Conservation (phyloP, 2,797 vertebrate species). For the Crypturellus tataupa region DNA sequence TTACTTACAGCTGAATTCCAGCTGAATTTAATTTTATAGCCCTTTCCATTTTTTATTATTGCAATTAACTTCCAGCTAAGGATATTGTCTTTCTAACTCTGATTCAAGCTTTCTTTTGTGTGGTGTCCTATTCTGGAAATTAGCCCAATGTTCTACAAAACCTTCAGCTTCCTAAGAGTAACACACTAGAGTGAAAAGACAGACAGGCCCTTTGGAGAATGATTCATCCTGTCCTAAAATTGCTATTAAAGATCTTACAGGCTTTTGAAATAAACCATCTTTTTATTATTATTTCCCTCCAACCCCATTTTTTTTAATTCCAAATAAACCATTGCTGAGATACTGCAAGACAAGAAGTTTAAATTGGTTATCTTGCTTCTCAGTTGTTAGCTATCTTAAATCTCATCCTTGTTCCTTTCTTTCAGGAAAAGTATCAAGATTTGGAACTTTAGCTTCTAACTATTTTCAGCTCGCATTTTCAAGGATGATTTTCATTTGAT, state of each 20-base stretch:
- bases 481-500: not conserved
- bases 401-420: not conserved
- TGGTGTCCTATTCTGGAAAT: not conserved
- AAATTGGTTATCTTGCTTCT: not conserved
- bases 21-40: not conserved
- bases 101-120: not conserved
- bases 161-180: not conserved
- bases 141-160: not conserved
- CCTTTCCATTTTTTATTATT: not conserved
- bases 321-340: not conserved
- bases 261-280: not conserved
- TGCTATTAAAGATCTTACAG: not conserved
- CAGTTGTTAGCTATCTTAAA: not conserved
- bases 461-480: not conserved
- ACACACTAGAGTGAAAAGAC: not conserved
- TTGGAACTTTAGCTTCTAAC: not conserved
- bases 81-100: not conserved
- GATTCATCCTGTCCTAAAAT: not conserved
- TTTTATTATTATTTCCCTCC: not conserved
- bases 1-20: not conserved
- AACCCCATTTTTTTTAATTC: too few species aligned
- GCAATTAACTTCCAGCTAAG: not conserved
- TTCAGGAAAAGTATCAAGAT: not conserved
- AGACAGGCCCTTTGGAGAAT: not conserved
- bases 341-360: not conserved